Evolutionary conservation across 2,113 vertebrate genomes (phyloP), one percentile per base, ranked within the genome.

Genomic region (Oryzias melastigma): DNA sequence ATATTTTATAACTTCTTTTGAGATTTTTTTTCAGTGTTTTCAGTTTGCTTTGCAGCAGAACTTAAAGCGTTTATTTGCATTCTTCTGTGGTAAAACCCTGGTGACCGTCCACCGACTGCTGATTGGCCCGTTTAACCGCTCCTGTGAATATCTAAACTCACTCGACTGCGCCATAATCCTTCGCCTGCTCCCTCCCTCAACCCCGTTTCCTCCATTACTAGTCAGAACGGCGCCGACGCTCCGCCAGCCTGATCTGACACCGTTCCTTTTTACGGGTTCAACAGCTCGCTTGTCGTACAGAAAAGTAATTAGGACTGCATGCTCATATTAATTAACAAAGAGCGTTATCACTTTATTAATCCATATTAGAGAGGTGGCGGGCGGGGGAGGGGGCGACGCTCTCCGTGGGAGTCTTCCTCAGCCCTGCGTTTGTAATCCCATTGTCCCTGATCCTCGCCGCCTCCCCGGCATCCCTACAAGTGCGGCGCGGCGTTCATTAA

Each of bases 331-430:
- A 96, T 95, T 96, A 96, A 94, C 93, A 92, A 91, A 92, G 91
- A 94, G 92, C 92, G 94, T 93, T 97, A 95, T 93, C 92, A 84
- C 87, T 95, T 95, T 97, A 96, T 96, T 96, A 96, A 98, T 95
- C 93, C 82, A 93, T 93, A 94, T 83, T 94, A 85, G 75, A 55
- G 77, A 85, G 73, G 77, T 67, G 81, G 77, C 67, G 60, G 71
- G 74, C 50, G 58, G 77, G 62, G 77, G 53, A 71, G 60, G 73
- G 63, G 70, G 86, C 84, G 92, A 85, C 87, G 18, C 57, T 80
- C 71, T 77, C 74, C 20, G 62, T 58, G 74, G 87, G 84, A 91
- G 86, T 90, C 89, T 88, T 91, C 91, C 92, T 63, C 82, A 90
- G 49, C 64, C 1, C 53, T 6, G 56, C 50, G 35, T 69, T 73